A percentile compares a stretch with the other conserved stretches of the same genome.
phyloP scores from a whole-genome alignment of 2,888 invertebrate species.

The Nemotelus nigrinus region DNA sequence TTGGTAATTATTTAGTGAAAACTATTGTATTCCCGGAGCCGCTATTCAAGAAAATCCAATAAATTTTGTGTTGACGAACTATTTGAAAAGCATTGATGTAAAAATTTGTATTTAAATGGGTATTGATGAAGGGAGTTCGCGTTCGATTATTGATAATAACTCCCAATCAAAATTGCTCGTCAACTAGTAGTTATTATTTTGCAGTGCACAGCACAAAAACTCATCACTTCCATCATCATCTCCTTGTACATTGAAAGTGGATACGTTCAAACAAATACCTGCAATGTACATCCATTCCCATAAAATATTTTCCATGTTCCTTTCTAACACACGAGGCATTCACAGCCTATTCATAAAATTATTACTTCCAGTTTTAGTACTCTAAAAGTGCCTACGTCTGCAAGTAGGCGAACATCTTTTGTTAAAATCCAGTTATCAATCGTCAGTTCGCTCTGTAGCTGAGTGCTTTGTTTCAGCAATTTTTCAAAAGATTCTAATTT shows the following conservation, averaged over 20 bases:
- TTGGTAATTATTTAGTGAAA: no score
- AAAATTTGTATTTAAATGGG: no score
- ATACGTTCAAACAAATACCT: neutral
- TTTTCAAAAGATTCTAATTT: slow-evolving; percentile 34
- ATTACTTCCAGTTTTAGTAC: neutral
- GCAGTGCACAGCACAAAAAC: slow-evolving; percentile 24
- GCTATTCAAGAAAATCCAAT: no score
- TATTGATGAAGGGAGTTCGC: neutral
- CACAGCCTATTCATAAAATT: slow-evolving; percentile 21
- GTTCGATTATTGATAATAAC: neutral
- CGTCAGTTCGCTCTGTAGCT: neutral
- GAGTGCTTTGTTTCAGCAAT: slow-evolving; percentile 31
- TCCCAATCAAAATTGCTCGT: no score
- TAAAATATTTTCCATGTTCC: slow-evolving; percentile 17
- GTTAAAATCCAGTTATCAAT: slow-evolving; percentile 26
- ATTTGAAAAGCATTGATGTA: no score
- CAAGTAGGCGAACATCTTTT: neutral
- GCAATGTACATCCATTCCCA: neutral
- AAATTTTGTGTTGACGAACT: no score
- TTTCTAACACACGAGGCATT: slow-evolving; percentile 15
- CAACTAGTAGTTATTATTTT: neutral
- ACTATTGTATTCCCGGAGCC: no score
- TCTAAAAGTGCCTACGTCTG: neutral
- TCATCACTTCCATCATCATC: neutral
- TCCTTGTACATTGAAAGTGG: neutral